Conservation (phyloP, 2,113 vertebrate genomes). For the Myotis lucifugus region DNA sequence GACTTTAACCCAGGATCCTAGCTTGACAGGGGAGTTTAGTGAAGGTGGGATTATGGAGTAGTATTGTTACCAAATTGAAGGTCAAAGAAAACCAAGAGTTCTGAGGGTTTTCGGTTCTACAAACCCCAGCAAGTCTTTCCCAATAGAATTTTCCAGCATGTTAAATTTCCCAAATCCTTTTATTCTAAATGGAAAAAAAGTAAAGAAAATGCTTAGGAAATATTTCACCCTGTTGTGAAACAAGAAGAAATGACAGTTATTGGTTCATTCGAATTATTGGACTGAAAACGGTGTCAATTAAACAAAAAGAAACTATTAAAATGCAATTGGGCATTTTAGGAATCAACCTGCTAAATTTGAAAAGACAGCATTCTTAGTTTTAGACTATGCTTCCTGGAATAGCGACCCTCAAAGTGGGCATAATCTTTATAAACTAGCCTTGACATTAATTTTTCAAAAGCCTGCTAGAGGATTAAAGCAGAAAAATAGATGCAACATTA, state of each 20-base stretch:
- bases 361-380: slow-evolving; percentile 68
- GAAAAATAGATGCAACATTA: slow-evolving; percentile 81
- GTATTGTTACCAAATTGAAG: neutral
- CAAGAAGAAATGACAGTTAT: slow-evolving; percentile 2
- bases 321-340: slow-evolving; percentile 65
- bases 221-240: neutral
- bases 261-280: slow-evolving; percentile 11
- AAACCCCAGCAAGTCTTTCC: neutral
- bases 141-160: slow-evolving; percentile 1
- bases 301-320: slow-evolving; percentile 62
- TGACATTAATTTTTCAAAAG: slow-evolving; percentile 78
- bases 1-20: neutral
- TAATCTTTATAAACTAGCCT: slow-evolving; percentile 78
- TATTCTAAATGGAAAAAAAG: neutral
- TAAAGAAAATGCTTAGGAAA: slow-evolving; percentile 16
- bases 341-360: slow-evolving; percentile 67
- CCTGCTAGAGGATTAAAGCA: slow-evolving; percentile 76
- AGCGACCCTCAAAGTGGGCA: slow-evolving; percentile 69
- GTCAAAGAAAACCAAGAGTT: neutral
- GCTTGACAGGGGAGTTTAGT: neutral
- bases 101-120: neutral
- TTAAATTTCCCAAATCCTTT: neutral
- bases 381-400: slow-evolving; percentile 77
- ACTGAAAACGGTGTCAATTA: slow-evolving; percentile 46
- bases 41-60: neutral